Conservation (phyloP, 2,888 invertebrate genomes). For the Blastobasis lacticolella region DNA sequence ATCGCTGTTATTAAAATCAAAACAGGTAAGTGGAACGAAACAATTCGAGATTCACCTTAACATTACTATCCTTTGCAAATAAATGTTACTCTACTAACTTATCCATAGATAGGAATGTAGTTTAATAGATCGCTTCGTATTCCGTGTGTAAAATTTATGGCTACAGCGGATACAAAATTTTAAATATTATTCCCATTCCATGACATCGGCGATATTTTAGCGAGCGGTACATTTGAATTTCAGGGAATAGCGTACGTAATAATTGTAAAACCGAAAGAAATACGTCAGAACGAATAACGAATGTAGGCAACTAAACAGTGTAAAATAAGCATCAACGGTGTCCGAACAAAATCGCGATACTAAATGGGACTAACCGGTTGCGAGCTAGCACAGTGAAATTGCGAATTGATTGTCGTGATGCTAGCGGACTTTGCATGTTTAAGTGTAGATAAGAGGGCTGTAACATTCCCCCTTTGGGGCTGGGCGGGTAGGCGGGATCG, state of each 20-base stretch:
- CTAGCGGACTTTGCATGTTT: conserved; percentile 54
- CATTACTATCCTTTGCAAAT: too few relatives aligned
- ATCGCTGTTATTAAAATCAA: too few relatives aligned
- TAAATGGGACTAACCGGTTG: too few relatives aligned
- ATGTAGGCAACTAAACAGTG: too few relatives aligned
- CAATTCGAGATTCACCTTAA: too few relatives aligned
- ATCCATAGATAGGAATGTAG: neutral
- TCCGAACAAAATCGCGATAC: too few relatives aligned
- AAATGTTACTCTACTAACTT: too few relatives aligned
- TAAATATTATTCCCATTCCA: neutral
- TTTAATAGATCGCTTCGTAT: neutral
- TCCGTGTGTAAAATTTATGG: conserved; percentile 1
- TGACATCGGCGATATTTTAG: neutral
- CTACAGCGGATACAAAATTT: neutral
- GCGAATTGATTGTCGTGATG: conserved; percentile 50
- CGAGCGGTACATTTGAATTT: neutral
- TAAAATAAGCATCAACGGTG: too few relatives aligned
- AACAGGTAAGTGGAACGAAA: too few relatives aligned
- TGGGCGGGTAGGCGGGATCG: conserved; percentile 23
- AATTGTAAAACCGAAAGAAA: neutral
- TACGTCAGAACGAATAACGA: conserved; percentile 2
- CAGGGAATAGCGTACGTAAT: neutral
- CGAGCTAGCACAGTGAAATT: conserved; percentile 8
- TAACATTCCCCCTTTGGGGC: conserved; percentile 38
- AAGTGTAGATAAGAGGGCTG: conserved; percentile 54